Evolutionary conservation across 2,797 vertebrate genomes (phyloP).

Genomic region (Xenopus petersii): DNA sequence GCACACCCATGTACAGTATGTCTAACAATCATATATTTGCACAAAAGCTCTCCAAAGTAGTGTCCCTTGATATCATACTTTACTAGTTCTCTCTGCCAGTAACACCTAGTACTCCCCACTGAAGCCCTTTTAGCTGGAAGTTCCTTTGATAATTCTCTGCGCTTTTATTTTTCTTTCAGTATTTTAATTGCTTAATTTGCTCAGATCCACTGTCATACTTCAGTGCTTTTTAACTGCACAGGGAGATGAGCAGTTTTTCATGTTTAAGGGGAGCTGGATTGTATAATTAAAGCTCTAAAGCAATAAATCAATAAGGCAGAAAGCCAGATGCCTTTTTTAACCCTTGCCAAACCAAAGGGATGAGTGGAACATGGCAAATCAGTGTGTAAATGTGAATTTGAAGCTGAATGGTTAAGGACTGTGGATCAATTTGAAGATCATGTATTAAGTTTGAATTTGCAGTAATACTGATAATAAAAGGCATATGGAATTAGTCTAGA

Average conservation of each 20-base stretch:
- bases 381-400: not conserved
- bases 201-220: slow-evolving; percentile 76
- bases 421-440: slow-evolving; percentile 19
- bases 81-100: not conserved
- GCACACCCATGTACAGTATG: no score
- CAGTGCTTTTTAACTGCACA: slow-evolving; percentile 77
- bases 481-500: slow-evolving; percentile 17
- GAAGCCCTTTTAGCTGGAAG: slow-evolving; percentile 1
- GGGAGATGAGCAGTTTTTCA: slow-evolving; percentile 82
- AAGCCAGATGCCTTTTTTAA: slow-evolving; percentile 61
- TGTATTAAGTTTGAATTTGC: slow-evolving; percentile 41
- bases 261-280: slow-evolving; percentile 89
- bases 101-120: slow-evolving; percentile 9
- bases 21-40: no score
- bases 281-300: slow-evolving; percentile 85
- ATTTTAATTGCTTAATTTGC: slow-evolving; percentile 71
- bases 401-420: slow-evolving; percentile 18
- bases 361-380: not conserved
- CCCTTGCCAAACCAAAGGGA: slow-evolving; percentile 1
- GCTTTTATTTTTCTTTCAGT: slow-evolving; percentile 47
- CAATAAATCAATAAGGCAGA: slow-evolving; percentile 82
- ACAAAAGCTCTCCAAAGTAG: no score
- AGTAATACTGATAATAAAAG: slow-evolving; percentile 40
- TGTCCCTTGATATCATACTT: no score
- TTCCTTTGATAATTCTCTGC: slow-evolving; percentile 40